Percentiles rank a stretch among this genome's conserved stretches.
These are phyloP conservation scores for Drosophila sturtevanti DNA, from an alignment of 1,140 invertebrate genomes.

Conservation along the genomic window DNA sequence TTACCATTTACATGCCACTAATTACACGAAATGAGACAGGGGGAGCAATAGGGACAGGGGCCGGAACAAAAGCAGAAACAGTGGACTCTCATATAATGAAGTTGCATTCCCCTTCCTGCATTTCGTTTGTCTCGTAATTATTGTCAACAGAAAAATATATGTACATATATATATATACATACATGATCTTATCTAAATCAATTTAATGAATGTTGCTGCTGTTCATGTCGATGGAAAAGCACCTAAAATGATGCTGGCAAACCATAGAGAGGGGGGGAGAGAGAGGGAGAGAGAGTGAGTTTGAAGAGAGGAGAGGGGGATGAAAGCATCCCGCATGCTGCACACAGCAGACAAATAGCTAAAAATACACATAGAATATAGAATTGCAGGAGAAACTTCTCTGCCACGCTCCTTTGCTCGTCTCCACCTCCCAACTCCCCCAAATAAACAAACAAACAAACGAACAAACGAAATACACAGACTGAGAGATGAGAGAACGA, in stretches of 20 bases:
- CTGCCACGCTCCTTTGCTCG: background rate
- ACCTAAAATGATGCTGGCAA: constrained; percentile 48
- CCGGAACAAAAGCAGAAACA: background rate
- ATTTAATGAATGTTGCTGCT: constrained; percentile 63
- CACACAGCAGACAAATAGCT: constrained; percentile 32
- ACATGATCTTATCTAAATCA: constrained; percentile 71
- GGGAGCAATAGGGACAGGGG: background rate
- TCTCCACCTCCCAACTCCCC: background rate
- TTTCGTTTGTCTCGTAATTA: constrained; percentile 54
- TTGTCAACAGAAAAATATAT: constrained; percentile 60
- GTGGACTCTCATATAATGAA: constrained; percentile 44
- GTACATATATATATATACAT: background rate
- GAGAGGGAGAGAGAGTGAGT: constrained; percentile 13
- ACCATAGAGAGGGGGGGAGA: constrained; percentile 25
- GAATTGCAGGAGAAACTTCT: constrained; percentile 7
- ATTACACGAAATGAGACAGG: constrained; percentile 8
- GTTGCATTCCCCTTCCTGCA: constrained; percentile 43
- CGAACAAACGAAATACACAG: constrained; percentile 12
- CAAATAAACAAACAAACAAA: constrained; percentile 5
- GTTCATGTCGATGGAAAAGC: constrained; percentile 16
- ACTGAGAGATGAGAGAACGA: constrained; percentile 16
- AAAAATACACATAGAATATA: constrained; percentile 47
- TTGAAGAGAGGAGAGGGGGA: background rate
- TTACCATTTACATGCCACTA: constrained; percentile 51
- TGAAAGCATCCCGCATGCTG: constrained; percentile 46